Evolutionary conservation across 2,888 invertebrate species (phyloP).

Genomic region (Drosophila gaucha): DNA sequence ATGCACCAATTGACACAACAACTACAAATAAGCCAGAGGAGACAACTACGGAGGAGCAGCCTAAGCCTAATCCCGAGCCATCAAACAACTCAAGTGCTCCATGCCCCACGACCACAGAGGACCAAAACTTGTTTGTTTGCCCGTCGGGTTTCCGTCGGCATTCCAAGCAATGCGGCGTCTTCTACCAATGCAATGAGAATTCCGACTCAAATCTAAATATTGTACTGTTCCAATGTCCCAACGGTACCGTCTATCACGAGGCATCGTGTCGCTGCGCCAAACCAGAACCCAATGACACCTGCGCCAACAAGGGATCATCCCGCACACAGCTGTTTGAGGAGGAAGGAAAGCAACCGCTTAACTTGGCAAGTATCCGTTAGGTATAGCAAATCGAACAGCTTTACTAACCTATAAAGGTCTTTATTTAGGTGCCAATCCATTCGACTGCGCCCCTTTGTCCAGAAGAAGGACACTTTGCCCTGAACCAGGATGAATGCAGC

Average conservation of each 20-base stretch:
- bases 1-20: constrained; percentile 27
- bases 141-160: constrained; percentile 93
- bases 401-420: not conserved
- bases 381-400: not conserved
- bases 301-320: constrained; percentile 49
- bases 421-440: constrained; percentile 87
- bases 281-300: constrained; percentile 85
- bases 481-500: constrained; percentile 89
- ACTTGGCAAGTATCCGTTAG: constrained; percentile 70
- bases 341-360: constrained; percentile 63
- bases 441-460: constrained; percentile 87
- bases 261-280: constrained; percentile 89
- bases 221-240: constrained; percentile 90
- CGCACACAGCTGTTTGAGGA: constrained; percentile 68
- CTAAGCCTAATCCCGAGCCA: constrained; percentile 20
- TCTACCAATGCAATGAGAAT: constrained; percentile 92
- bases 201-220: constrained; percentile 90
- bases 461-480: constrained; percentile 88
- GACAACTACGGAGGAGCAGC: constrained; percentile 39
- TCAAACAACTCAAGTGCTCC: constrained; percentile 53
- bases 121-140: constrained; percentile 90
- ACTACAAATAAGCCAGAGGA: constrained; percentile 29
- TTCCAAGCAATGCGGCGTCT: constrained; percentile 92
- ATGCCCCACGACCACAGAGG: constrained; percentile 85
- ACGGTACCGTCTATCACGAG: constrained; percentile 91